phyloP scores from a whole-genome alignment of 2,113 vertebrate species.

The Salvelinus sp. region DNA sequence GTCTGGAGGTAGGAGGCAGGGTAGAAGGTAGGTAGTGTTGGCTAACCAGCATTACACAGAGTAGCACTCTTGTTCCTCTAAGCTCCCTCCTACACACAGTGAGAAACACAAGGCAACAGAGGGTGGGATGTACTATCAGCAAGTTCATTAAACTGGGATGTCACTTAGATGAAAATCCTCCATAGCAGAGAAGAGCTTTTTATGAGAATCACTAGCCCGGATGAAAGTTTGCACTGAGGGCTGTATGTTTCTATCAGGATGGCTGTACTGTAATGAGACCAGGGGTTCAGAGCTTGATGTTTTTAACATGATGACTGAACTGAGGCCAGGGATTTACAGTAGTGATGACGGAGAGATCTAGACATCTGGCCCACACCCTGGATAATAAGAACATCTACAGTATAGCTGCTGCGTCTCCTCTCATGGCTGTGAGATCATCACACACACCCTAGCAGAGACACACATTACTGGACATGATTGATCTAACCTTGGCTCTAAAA shows the following conservation, averaged over 20 bases:
- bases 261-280: too few species aligned
- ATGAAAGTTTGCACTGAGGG: too few species aligned
- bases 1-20: neutral
- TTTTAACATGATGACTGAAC: too few species aligned
- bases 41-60: neutral
- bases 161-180: neutral
- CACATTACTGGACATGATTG: neutral
- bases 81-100: neutral
- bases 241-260: too few species aligned
- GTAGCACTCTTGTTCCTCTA: neutral
- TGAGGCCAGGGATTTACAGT: too few species aligned
- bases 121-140: neutral
- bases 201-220: too few species aligned
- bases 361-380: conserved; percentile 40
- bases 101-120: neutral
- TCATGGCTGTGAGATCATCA: conserved; percentile 42
- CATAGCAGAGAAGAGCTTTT: neutral
- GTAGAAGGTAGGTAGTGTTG: neutral
- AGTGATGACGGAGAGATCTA: conserved; percentile 8
- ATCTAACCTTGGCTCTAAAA: too few species aligned
- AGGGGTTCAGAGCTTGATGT: too few species aligned
- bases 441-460: neutral
- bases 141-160: neutral
- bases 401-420: conserved; percentile 1
- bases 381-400: conserved; percentile 1